A percentile compares a stretch with the other conserved stretches of the same genome.
Evolutionary conservation across 2,113 vertebrate genomes (phyloP).

Genomic region (Pangasianodon gigas): DNA sequence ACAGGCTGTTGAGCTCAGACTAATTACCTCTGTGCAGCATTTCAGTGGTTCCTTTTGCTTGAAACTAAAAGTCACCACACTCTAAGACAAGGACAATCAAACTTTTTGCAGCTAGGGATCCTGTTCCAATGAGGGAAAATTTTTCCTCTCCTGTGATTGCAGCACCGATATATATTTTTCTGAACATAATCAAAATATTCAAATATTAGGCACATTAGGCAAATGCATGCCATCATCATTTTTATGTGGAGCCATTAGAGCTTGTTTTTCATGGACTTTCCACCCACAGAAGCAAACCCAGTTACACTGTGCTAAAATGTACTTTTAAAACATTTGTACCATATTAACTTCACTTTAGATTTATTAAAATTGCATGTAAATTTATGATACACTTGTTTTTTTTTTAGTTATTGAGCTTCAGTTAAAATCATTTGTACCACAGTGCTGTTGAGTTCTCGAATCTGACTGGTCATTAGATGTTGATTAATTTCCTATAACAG

Average conservation of each 20-base stretch:
- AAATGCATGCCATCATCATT: background rate
- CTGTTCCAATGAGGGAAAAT: background rate
- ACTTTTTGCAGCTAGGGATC: background rate
- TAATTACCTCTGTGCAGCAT: conserved; percentile 21
- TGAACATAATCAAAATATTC: background rate
- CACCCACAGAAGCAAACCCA: background rate
- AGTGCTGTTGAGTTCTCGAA: background rate
- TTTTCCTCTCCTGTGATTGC: background rate
- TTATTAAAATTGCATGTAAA: background rate
- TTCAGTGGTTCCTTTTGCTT: conserved; percentile 18
- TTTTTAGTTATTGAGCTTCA: background rate
- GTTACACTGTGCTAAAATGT: background rate
- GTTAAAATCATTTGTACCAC: background rate
- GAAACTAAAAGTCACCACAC: background rate
- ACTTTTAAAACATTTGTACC: background rate
- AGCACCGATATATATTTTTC: background rate
- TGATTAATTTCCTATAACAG: background rate
- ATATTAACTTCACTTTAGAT: background rate
- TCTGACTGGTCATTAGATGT: background rate
- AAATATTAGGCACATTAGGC: background rate
- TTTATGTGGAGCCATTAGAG: background rate
- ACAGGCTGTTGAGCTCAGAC: background rate
- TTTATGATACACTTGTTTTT: background rate
- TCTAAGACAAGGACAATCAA: background rate
- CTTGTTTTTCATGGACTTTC: background rate